Conservation (phyloP, 2,888 invertebrate genomes). For the Oligia latruncula region DNA sequence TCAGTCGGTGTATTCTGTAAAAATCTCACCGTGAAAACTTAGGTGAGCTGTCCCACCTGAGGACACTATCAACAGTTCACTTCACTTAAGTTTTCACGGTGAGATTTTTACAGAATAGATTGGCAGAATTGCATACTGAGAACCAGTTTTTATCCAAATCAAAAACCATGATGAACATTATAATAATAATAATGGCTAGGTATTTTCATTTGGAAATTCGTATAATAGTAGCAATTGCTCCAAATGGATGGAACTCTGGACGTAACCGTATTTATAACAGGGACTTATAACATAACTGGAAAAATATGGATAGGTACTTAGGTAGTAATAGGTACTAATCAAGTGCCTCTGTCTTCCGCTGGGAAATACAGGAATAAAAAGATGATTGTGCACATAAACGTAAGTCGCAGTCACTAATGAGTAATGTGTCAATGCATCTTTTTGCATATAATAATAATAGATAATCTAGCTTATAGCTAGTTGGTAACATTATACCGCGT, state of each 20-base stretch:
- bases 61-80: no score
- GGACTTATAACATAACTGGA: background rate
- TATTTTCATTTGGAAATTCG: background rate
- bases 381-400: background rate
- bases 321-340: background rate
- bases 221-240: background rate
- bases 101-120: no score
- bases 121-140: background rate
- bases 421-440: slow-evolving; percentile 9
- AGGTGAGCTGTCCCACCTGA: no score
- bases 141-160: background rate
- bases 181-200: background rate
- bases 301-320: background rate
- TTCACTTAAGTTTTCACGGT: no score
- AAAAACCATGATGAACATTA: background rate
- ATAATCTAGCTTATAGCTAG: background rate
- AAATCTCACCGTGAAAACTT: no score
- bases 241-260: background rate
- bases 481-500: slow-evolving; percentile 31
- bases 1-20: background rate
- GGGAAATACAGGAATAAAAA: background rate
- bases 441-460: background rate
- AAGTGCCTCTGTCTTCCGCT: background rate
- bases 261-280: background rate
- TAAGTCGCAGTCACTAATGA: background rate